A percentile compares a stretch with the other conserved stretches of the same genome.
phyloP scores from a whole-genome alignment of 2,888 invertebrate species.

The Epistrophella euchroma region DNA sequence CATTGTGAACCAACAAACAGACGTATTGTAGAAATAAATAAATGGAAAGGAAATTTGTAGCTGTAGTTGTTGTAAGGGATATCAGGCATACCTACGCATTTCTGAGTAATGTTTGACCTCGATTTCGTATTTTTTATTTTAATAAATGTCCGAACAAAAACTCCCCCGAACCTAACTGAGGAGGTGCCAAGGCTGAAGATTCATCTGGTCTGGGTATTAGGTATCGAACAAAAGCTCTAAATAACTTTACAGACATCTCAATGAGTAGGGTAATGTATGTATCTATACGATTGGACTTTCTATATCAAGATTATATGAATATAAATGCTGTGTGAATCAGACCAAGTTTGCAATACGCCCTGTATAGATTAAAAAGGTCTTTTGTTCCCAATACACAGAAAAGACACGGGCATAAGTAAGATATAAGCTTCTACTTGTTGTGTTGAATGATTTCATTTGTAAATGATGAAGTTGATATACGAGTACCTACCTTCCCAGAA shows the following conservation, averaged over 20 bases:
- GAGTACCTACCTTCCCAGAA: no score
- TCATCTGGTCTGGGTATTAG: slow-evolving; percentile 36
- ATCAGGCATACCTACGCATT: slow-evolving; percentile 40
- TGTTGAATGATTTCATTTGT: slow-evolving; percentile 32
- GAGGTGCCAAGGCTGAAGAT: not conserved
- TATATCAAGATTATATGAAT: not conserved
- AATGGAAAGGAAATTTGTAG: slow-evolving; percentile 31
- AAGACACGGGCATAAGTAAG: not conserved
- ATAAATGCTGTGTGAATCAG: slow-evolving; percentile 29
- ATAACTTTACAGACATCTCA: slow-evolving; percentile 62
- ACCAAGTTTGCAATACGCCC: slow-evolving; percentile 5
- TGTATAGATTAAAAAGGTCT: slow-evolving; percentile 6
- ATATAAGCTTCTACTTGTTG: slow-evolving; percentile 7
- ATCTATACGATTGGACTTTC: slow-evolving; percentile 26
- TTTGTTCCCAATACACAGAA: not conserved
- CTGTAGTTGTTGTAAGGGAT: slow-evolving; percentile 29
- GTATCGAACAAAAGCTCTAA: slow-evolving; percentile 44
- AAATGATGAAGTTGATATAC: slow-evolving; percentile 21
- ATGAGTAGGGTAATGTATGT: slow-evolving; percentile 50
- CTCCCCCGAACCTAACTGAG: not conserved
- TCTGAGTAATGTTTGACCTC: slow-evolving; percentile 58
- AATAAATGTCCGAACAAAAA: not conserved
- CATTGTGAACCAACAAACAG: slow-evolving; percentile 33
- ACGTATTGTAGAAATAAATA: not conserved
- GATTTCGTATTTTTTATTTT: slow-evolving; percentile 19